Evolutionary conservation across 53 echinoderm and acorn worm species (phyloP).

Genomic region (Henricia sp.): DNA sequence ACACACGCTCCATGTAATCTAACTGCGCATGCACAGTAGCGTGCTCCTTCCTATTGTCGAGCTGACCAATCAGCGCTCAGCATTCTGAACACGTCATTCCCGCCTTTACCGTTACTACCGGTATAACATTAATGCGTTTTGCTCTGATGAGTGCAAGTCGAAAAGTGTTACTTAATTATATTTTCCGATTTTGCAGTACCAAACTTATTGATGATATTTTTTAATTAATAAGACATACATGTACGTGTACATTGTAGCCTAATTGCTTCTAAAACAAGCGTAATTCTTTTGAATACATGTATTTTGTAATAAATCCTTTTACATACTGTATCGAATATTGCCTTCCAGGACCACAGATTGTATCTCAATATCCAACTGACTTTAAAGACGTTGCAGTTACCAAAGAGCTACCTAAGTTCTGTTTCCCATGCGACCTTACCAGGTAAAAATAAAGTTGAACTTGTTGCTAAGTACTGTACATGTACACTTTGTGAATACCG

Average conservation of each 20-base stretch:
- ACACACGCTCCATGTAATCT: too few species aligned
- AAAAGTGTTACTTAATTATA: too few species aligned
- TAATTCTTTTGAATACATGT: background rate
- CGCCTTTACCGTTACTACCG: too few species aligned
- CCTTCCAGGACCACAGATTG: constrained; percentile 73
- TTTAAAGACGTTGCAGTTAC: constrained; percentile 74
- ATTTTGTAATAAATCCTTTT: background rate
- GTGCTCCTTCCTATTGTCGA: too few species aligned
- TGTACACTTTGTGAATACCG: too few species aligned
- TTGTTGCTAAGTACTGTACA: too few species aligned
- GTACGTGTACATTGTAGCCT: background rate
- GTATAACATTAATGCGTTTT: too few species aligned
- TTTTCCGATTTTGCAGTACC: too few species aligned
- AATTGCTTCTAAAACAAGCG: background rate
- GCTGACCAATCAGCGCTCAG: too few species aligned
- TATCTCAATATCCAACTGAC: constrained; percentile 65
- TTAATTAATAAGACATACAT: background rate
- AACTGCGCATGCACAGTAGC: too few species aligned
- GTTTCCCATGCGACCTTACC: constrained; percentile 92
- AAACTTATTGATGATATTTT: background rate
- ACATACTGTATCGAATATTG: background rate
- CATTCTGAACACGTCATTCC: too few species aligned
- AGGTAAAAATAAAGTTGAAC: constrained; percentile 52
- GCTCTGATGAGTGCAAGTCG: too few species aligned
- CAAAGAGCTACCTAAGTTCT: constrained; percentile 91